These are phyloP conservation scores for Polyergus mexicanus DNA, from an alignment of 1,140 invertebrate species.

Conservation along the genomic window DNA sequence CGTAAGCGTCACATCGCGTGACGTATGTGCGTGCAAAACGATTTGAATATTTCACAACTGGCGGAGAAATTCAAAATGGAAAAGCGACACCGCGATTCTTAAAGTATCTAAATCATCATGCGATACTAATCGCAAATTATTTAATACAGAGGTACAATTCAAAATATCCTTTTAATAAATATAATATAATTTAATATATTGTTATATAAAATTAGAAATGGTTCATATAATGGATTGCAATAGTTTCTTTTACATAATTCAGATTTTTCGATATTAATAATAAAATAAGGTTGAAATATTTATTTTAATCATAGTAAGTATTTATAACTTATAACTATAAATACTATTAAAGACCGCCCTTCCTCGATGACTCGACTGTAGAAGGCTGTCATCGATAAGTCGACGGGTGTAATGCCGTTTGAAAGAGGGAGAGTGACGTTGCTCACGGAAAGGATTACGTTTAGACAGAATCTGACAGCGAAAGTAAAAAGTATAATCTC, in stretches of 20 bases:
- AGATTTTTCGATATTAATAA: neutral
- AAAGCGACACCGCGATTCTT: no score
- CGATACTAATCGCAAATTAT: no score
- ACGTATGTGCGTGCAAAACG: neutral
- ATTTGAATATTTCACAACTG: neutral
- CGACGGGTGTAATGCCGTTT: conserved; percentile 27
- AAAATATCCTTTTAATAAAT: no score
- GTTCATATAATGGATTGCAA: neutral
- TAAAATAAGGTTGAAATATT: no score
- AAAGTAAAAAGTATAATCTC: conserved; percentile 55
- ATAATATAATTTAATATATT: no score
- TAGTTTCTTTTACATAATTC: neutral
- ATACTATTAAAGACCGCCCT: neutral
- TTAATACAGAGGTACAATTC: no score
- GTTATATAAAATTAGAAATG: no score
- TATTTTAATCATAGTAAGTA: neutral
- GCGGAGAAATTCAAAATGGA: no score
- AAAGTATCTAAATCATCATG: no score
- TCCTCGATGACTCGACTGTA: conserved; percentile 13
- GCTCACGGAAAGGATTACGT: conserved; percentile 50
- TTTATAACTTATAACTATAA: neutral
- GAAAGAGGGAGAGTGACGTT: conserved; percentile 6
- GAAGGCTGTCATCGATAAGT: conserved; percentile 65
- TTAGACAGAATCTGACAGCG: conserved; percentile 53
- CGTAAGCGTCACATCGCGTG: neutral